Evolutionary conservation across 2,888 invertebrate species (phyloP).

Genomic region (Atherix ibis): DNA sequence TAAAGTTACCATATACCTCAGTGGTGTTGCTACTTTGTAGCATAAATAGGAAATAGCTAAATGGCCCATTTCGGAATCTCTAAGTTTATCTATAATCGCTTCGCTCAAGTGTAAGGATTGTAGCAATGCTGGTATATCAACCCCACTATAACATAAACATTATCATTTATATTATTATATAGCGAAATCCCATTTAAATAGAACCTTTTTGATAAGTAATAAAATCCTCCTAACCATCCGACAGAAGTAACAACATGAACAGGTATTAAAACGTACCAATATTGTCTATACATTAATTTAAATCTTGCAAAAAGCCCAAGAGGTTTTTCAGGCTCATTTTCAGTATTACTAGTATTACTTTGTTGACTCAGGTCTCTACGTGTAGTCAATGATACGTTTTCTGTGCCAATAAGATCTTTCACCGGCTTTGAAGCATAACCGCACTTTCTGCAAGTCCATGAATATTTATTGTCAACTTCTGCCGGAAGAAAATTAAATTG

Average conservation of each 20-base stretch:
- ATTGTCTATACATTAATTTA: constrained; percentile 83
- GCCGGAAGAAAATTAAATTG: too few species aligned
- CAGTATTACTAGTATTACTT: too few species aligned
- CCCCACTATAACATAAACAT: constrained; percentile 47
- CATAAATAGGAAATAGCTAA: constrained; percentile 79
- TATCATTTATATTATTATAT: background rate
- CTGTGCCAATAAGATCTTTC: too few species aligned
- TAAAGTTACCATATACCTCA: constrained; percentile 82
- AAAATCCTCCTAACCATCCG: constrained; percentile 79
- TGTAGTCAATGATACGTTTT: too few species aligned
- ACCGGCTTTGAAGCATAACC: too few species aligned
- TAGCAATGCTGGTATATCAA: constrained; percentile 70
- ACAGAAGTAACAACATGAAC: constrained; percentile 82
- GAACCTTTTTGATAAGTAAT: constrained; percentile 70
- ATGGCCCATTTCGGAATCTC: constrained; percentile 70
- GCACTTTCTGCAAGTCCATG: too few species aligned
- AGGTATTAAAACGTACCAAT: constrained; percentile 91
- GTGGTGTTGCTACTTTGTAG: constrained; percentile 85
- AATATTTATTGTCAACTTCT: too few species aligned
- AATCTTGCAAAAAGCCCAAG: constrained; percentile 60
- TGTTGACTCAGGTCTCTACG: too few species aligned
- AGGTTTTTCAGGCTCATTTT: constrained; percentile 31
- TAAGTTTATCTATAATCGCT: constrained; percentile 54
- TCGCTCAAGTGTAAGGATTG: constrained; percentile 67
- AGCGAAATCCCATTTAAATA: constrained; percentile 1